These are phyloP conservation scores for Tor tambroides DNA, from an alignment of 2,113 vertebrate genomes.

Conservation along the genomic window DNA sequence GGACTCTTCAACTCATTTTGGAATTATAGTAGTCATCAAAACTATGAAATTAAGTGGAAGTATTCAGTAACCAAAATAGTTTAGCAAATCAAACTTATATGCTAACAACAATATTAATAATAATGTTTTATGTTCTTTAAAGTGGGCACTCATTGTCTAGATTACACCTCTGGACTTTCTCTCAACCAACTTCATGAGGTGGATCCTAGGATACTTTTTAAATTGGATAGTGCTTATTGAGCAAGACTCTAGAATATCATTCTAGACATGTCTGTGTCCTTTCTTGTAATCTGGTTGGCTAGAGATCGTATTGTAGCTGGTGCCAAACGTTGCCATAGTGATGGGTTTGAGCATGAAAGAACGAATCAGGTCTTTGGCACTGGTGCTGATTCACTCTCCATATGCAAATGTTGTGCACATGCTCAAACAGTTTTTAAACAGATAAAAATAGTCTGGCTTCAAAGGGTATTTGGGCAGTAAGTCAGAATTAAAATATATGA, in stretches of 20 bases:
- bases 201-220: background rate
- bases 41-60: background rate
- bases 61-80: background rate
- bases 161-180: background rate
- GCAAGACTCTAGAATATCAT: background rate
- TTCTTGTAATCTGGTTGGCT: constrained; percentile 64
- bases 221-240: background rate
- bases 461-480: background rate
- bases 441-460: background rate
- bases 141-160: background rate
- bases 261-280: background rate
- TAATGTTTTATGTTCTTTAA: background rate
- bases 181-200: background rate
- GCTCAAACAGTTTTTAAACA: constrained; percentile 6
- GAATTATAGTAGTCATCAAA: background rate
- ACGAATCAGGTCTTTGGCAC: constrained; percentile 53
- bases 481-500: background rate
- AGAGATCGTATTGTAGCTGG: constrained; percentile 45
- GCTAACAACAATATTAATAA: background rate
- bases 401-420: constrained; percentile 27
- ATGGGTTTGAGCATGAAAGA: constrained; percentile 65
- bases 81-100: background rate
- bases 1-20: background rate
- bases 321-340: constrained; percentile 75
- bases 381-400: constrained; percentile 2